Evolutionary conservation across 53 echinoderm and acorn worm genomes (phyloP).

Genomic region (Stichopus horrens): DNA sequence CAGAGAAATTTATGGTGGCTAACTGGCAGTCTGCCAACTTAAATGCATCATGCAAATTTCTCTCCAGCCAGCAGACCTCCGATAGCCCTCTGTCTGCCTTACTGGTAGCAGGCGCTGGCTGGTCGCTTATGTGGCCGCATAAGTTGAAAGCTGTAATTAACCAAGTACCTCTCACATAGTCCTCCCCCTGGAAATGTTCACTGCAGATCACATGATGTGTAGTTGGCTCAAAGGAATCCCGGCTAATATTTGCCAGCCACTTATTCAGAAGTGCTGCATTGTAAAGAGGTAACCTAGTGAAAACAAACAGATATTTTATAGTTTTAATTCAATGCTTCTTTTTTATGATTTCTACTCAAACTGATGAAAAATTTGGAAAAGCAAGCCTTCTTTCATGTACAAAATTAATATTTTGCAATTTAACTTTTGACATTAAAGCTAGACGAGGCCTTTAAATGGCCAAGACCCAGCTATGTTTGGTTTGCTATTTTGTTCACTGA

Average conservation of each 20-base stretch:
- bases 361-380: background rate
- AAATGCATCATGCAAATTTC: background rate
- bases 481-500: slow-evolving; percentile 32
- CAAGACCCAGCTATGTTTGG: background rate
- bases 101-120: too few species aligned
- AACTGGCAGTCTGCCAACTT: slow-evolving; percentile 12
- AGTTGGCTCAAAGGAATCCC: slow-evolving; percentile 34
- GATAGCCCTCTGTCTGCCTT: slow-evolving; percentile 13
- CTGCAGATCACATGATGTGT: slow-evolving; percentile 51
- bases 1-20: slow-evolving; percentile 1
- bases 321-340: background rate
- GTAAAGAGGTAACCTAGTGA: slow-evolving; percentile 48
- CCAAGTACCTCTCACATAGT: slow-evolving; percentile 42
- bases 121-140: slow-evolving; percentile 25
- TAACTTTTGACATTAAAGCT: background rate
- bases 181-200: slow-evolving; percentile 53
- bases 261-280: slow-evolving; percentile 37
- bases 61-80: background rate
- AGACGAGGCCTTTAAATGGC: background rate
- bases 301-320: background rate
- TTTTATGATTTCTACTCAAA: background rate
- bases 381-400: background rate
- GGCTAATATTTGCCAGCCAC: slow-evolving; percentile 49
- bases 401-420: slow-evolving; percentile 2
- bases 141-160: slow-evolving; percentile 8